These are phyloP conservation scores for Parelbella ahira DNA, from an alignment of 2,888 invertebrate species.

Conservation along the genomic window DNA sequence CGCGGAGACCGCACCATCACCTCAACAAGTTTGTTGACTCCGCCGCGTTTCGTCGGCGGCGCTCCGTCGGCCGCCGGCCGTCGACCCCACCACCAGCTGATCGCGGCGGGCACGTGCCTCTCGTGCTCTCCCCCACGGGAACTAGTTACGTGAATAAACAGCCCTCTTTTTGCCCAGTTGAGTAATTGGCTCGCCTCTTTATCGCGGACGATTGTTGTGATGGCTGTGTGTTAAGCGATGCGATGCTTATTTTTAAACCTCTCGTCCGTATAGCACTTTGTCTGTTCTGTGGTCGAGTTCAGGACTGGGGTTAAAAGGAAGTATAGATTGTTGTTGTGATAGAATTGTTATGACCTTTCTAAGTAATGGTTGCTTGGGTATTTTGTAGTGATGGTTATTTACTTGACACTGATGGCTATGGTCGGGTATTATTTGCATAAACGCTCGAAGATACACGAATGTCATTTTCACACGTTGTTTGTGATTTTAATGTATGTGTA, in stretches of 20 bases:
- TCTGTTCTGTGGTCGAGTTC: slow-evolving; percentile 6
- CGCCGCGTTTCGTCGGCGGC: slow-evolving; percentile 31
- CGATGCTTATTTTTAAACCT: slow-evolving; percentile 25
- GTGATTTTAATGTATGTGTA: no score
- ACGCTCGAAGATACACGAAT: no score
- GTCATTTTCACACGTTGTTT: no score
- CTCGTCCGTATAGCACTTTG: slow-evolving; percentile 11
- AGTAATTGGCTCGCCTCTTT: slow-evolving; percentile 34
- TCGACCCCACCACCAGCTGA: slow-evolving; percentile 40
- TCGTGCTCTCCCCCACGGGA: slow-evolving; percentile 30
- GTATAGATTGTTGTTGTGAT: slow-evolving; percentile 11
- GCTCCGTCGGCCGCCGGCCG: slow-evolving; percentile 28
- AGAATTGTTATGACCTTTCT: slow-evolving; percentile 3
- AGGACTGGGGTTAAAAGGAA: slow-evolving; percentile 3
- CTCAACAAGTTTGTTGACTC: slow-evolving; percentile 43
- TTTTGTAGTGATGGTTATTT: slow-evolving; percentile 8
- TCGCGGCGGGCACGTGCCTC: slow-evolving; percentile 35
- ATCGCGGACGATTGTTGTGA: slow-evolving; percentile 28
- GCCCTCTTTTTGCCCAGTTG: slow-evolving; percentile 31
- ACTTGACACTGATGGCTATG: no score
- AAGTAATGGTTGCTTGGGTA: slow-evolving; percentile 19
- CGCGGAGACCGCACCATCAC: slow-evolving; percentile 19
- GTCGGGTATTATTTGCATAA: no score
- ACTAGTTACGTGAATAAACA: slow-evolving; percentile 35
- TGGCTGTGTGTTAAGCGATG: slow-evolving; percentile 19